Evolutionary conservation across 2,113 vertebrate genomes (phyloP).

Genomic region (Haemorhous mexicanus): DNA sequence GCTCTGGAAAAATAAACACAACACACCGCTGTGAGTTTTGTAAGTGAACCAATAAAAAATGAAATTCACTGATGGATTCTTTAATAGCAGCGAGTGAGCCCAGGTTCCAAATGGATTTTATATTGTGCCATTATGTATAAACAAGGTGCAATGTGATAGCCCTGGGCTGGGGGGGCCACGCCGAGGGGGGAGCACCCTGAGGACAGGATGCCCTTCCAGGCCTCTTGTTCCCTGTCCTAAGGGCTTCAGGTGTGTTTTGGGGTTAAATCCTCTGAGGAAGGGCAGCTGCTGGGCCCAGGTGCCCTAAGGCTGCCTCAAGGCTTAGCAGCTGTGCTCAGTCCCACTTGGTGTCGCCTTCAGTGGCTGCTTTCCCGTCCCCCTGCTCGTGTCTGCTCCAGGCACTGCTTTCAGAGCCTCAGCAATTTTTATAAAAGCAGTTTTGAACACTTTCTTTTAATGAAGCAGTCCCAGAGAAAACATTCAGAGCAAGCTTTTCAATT

Average conservation of each 20-base stretch:
- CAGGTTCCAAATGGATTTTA: constrained; percentile 35
- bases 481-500: background rate
- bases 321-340: accelerated
- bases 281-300: background rate
- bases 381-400: background rate
- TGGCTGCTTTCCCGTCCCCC: accelerated
- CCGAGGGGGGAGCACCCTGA: accelerated
- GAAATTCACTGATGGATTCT: constrained; percentile 21
- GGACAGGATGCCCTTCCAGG: background rate
- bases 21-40: background rate
- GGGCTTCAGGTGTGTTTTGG: background rate
- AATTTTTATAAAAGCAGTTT: background rate
- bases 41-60: constrained; percentile 37
- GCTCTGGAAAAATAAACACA: constrained; percentile 35
- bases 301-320: background rate
- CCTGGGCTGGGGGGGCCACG: background rate
- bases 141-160: background rate
- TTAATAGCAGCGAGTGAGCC: background rate
- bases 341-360: background rate
- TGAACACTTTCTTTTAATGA: background rate
- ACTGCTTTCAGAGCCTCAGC: background rate
- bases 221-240: background rate
- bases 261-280: background rate
- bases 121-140: background rate
- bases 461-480: constrained; percentile 37